Base-by-base conservation (phyloP, 1,140 invertebrate species). In the Meloidogyne chitwoodi region DNA sequence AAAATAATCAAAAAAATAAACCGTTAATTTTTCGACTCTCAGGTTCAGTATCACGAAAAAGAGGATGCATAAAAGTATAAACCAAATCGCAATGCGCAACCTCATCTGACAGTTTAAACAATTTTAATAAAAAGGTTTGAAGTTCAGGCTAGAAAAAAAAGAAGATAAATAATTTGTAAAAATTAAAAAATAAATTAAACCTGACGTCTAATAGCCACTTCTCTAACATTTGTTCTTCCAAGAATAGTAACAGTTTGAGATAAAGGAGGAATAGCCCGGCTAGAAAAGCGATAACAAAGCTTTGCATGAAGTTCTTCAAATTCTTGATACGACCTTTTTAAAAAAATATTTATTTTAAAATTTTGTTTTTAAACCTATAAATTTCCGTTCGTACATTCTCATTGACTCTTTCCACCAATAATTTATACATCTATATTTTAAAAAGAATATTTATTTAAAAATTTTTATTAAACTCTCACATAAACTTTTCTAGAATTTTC, bases 401-500 rank as follows among this genome's bases (percentile, higher is more conserved):
- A 27, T 78, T 77, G 10, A 48, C 61, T 10, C 96, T 90, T 81
- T 92, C 92, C 63, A 99, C 92, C 81, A 92, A 91, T 63, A 98
- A 88, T 81, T 95, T 93, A 88, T 96, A 99, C 84, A 97, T 87
- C 89, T 90, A 80, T 48, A 86, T 85, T 24, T 29, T n/a, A 56
- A 56, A 22, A 71, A 62, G 4, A 26, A 67, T 8, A 5, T 22
- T 19, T 8, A 48, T 12, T 44, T 12, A 34, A 41, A 44, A 22
- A 27, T n/a, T n/a, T n/a, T n/a, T n/a, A n/a, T n/a, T n/a, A 2
- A 80, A 22, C 65, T 5, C 89, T 87, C 84, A 90, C 94, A 88
- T 99, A 99, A 89, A 96, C 94, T 89, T 98, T 98, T 63, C 98
- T 95, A 27, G 95, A 95, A 88, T 94, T 93, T 22, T 56, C 48